A percentile compares a stretch with the other conserved stretches of the same genome.
phyloP scores from a whole-genome alignment of 2,113 vertebrate genomes.

The Crotalus horridus region DNA sequence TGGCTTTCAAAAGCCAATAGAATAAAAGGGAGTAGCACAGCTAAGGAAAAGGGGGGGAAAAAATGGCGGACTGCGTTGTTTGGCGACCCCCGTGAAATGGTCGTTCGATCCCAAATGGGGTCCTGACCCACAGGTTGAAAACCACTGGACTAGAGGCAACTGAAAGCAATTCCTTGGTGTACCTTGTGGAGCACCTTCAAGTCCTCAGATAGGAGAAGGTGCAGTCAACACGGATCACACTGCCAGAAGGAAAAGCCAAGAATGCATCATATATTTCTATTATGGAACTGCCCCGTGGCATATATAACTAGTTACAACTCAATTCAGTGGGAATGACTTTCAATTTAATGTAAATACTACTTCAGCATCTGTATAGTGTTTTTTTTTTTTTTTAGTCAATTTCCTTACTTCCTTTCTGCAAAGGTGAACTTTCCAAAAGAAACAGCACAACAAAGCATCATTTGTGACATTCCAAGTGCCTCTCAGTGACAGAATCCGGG shows the following conservation, averaged over 20 bases:
- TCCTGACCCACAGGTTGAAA: no score
- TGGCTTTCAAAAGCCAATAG: no score
- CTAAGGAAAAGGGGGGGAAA: no score
- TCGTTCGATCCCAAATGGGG: no score
- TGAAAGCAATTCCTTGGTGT: not conserved
- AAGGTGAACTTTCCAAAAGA: constrained; percentile 37
- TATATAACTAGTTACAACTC: not conserved
- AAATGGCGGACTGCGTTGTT: no score
- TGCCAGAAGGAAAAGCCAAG: not conserved
- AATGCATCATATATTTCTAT: not conserved
- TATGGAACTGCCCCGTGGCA: not conserved
- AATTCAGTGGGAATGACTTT: not conserved
- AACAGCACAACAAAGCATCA: constrained; percentile 24
- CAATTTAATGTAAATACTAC: not conserved
- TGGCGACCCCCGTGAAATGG: no score
- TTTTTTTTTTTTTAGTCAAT: not conserved
- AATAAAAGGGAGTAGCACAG: no score
- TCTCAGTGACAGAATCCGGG: constrained; percentile 23
- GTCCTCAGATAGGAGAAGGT: not conserved
- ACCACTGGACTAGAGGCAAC: not conserved
- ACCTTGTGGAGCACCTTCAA: not conserved
- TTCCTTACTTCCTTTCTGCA: constrained; percentile 31
- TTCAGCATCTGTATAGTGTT: not conserved
- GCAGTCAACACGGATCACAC: not conserved
- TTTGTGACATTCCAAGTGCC: not conserved